phyloP scores from a whole-genome alignment of 2,888 invertebrate genomes.

The Athalia circularis region DNA sequence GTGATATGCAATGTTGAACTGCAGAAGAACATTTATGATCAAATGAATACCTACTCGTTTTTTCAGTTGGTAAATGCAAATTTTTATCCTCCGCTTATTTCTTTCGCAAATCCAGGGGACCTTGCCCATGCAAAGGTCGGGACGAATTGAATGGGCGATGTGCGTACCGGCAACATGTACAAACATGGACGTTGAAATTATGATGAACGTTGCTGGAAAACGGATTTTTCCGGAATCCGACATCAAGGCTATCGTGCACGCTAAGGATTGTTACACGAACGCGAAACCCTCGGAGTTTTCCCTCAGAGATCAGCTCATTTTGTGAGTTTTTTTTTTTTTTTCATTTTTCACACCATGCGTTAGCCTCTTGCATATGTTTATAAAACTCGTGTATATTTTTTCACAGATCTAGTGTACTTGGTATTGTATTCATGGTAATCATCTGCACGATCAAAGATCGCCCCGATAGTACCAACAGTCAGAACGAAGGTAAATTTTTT shows the following conservation, averaged over 20 bases:
- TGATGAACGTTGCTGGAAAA: constrained; percentile 35
- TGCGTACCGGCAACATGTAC: constrained; percentile 52
- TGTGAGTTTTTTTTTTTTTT: constrained; percentile 48
- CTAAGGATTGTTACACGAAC: constrained; percentile 45
- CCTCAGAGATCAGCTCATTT: constrained; percentile 48
- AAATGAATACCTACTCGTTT: neutral
- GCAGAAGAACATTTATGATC: neutral
- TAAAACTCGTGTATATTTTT: constrained; percentile 3
- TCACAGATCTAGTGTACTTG: constrained; percentile 26
- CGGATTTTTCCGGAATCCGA: constrained; percentile 39
- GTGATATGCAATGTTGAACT: neutral
- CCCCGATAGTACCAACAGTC: constrained; percentile 17
- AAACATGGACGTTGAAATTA: constrained; percentile 46
- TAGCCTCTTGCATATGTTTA: neutral
- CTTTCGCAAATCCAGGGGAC: constrained; percentile 25
- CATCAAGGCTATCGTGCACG: constrained; percentile 41
- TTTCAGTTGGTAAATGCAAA: neutral
- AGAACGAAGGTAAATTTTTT: constrained; percentile 13
- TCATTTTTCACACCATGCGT: neutral
- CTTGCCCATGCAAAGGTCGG: constrained; percentile 36
- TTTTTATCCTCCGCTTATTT: neutral
- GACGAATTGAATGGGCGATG: constrained; percentile 49
- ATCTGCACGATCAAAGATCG: constrained; percentile 37
- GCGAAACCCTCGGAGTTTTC: constrained; percentile 32
- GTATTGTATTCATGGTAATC: constrained; percentile 26